A percentile compares a stretch with the other conserved stretches of the same genome.
phyloP scores from a whole-genome alignment of 2,797 vertebrate genomes.

The Pelobates cultripes region DNA sequence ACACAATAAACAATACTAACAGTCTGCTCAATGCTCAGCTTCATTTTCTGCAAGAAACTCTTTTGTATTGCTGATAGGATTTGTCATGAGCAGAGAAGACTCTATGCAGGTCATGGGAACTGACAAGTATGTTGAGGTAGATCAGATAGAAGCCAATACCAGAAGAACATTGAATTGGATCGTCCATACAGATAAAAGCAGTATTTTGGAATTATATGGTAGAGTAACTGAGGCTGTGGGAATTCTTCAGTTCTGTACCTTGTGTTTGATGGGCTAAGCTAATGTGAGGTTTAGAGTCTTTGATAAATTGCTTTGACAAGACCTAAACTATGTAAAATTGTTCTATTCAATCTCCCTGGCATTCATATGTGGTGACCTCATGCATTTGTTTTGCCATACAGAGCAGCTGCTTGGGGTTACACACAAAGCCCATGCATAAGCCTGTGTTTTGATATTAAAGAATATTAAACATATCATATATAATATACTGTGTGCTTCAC shows the following conservation, averaged over 20 bases:
- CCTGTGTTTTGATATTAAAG: neutral
- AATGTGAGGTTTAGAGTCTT: slow-evolving; percentile 1
- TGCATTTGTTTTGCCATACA: neutral
- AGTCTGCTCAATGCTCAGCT: no score
- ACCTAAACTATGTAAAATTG: slow-evolving; percentile 16
- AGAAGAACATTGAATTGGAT: neutral
- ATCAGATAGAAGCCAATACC: no score
- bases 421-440: neutral
- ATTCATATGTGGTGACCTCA: slow-evolving; percentile 20
- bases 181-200: neutral
- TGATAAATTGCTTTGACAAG: slow-evolving; percentile 4
- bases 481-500: neutral
- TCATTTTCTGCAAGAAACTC: no score
- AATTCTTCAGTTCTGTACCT: neutral
- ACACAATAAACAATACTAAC: no score
- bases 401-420: slow-evolving; percentile 22
- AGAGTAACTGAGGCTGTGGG: neutral
- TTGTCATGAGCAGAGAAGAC: no score
- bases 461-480: neutral
- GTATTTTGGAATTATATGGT: neutral
- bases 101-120: no score
- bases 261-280: neutral
- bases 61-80: no score
- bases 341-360: neutral
- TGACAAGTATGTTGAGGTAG: no score